Evolutionary conservation across 2,797 vertebrate genomes (phyloP).

Genomic region (Urocyon cinereoargenteus): DNA sequence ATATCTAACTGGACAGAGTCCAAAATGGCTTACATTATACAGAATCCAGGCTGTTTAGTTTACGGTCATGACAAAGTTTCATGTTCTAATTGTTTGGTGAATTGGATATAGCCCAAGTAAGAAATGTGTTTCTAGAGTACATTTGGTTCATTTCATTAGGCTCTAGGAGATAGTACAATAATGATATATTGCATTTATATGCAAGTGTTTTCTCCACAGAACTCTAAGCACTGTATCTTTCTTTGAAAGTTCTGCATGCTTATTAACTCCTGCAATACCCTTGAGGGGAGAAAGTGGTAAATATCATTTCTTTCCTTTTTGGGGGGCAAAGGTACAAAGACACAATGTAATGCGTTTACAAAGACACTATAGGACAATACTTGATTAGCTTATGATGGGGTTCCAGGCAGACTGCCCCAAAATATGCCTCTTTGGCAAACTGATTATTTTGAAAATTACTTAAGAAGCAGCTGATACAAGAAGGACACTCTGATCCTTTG

Average conservation of each 20-base stretch:
- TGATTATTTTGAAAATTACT: not conserved
- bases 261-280: conserved; percentile 10
- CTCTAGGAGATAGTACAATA: not conserved
- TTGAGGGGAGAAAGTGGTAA: not conserved
- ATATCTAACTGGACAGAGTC: not conserved
- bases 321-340: conserved; percentile 19
- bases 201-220: not conserved
- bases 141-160: conserved; percentile 25
- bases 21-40: not conserved
- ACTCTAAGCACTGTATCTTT: not conserved
- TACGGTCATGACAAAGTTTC: not conserved
- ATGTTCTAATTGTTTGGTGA: conserved; percentile 36
- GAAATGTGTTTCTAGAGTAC: conserved; percentile 6
- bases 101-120: conserved; percentile 27
- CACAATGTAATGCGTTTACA: conserved; percentile 34
- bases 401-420: not conserved
- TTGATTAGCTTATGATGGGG: not conserved
- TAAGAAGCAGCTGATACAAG: not conserved
- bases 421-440: not conserved
- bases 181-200: conserved; percentile 31
- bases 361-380: not conserved
- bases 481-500: not conserved
- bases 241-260: not conserved
- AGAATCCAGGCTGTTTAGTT: not conserved
- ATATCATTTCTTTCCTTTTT: not conserved